Conservation (phyloP, 2,113 vertebrate species). For the Lophotis ruficrista region DNA sequence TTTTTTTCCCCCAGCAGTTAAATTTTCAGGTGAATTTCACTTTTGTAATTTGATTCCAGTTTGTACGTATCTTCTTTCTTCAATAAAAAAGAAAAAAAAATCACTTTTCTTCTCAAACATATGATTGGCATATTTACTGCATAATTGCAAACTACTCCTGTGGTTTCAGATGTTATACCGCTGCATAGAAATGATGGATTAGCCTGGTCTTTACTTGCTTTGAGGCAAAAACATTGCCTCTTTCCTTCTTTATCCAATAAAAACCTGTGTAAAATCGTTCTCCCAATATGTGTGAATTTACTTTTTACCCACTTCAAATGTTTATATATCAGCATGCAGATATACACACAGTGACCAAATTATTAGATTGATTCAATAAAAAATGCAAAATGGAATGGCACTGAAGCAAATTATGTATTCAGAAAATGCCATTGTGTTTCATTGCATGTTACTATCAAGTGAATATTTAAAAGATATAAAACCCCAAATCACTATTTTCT, state of each 20-base stretch:
- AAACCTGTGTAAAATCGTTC: background rate
- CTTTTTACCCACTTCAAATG: background rate
- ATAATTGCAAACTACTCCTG: slow-evolving; percentile 34
- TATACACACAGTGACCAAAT: background rate
- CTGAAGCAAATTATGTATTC: background rate
- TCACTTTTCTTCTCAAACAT: background rate
- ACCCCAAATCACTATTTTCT: background rate
- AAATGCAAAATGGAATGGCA: background rate
- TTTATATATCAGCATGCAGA: background rate
- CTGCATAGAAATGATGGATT: slow-evolving; percentile 41
- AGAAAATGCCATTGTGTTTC: background rate
- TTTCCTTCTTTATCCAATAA: background rate
- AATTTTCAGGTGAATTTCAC: background rate
- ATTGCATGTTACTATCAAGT: background rate
- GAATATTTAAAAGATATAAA: background rate
- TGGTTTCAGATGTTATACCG: slow-evolving; percentile 43
- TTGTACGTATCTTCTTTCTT: background rate
- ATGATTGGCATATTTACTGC: slow-evolving; percentile 56
- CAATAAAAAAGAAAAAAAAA: background rate
- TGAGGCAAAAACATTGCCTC: slow-evolving; percentile 33
- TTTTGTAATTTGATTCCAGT: slow-evolving; percentile 11
- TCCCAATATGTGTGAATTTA: background rate
- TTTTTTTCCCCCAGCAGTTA: background rate
- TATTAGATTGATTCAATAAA: background rate
- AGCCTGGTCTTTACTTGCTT: background rate